Evolutionary conservation across 2,888 invertebrate species (phyloP), one percentile per base, ranked within the genome.

Genomic region (Pandemis heparana): DNA sequence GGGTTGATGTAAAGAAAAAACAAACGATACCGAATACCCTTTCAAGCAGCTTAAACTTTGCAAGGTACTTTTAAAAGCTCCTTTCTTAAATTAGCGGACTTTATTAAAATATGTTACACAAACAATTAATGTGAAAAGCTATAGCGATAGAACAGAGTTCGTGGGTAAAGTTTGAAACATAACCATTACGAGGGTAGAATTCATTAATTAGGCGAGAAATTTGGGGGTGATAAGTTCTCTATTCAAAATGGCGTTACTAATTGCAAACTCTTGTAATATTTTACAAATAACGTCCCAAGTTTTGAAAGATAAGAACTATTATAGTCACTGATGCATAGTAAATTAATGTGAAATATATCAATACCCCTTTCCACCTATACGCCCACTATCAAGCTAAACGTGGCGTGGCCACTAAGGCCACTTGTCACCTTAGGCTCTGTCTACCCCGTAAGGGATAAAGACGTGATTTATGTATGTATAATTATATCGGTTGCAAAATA

Each of bases 141-240:
- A 39, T 10, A 10, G 10, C 46, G 7, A 60, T 60, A 43, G 43
- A 18, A 43, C 12, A 32, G 56, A 71, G 64, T 71, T 64, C 14
- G 63, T 16, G 5, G 38, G 18, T 18, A 46, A 38, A 56, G 64
- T 59, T 64, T 32, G 14, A 64, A 65, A 39, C 63, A 70, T 64
- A 63, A 59, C 56, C 56, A 56, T 70, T 63, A n/a, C 10, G 12
- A 43, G 65, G 48, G 60, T 46, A 16, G 23, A 41, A 43, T 9
- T 38, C 70, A 14, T 43, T 63, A 65, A 53, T 59, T 59, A 60
- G 32, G 8, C 12, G n/a, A 16, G n/a, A n/a, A 16, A 59, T 71
- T 59, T 46, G 59, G 56, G 16, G 41, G 64, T 18, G 38, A 71
- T 71, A 71, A 71, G 56, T 70, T 64, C 43, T 9, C 9, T 38